Conservation (phyloP, 2,888 invertebrate genomes). For the Patella caerulea region DNA sequence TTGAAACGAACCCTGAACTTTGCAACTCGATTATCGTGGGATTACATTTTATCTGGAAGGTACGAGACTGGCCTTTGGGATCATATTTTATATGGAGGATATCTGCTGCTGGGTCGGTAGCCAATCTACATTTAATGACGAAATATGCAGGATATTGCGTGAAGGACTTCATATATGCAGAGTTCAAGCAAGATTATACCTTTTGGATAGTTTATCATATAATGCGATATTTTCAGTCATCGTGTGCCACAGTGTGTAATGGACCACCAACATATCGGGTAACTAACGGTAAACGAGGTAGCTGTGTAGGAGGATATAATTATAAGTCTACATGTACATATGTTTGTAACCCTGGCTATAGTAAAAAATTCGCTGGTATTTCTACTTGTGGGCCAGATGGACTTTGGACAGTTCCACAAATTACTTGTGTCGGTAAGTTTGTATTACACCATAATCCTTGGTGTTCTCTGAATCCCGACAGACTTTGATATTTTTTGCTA, state of each 20-base stretch:
- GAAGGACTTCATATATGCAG: too few species aligned
- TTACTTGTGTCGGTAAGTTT: not conserved
- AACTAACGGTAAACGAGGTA: not conserved
- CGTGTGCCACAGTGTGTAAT: not conserved
- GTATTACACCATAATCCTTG: too few species aligned
- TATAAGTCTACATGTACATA: not conserved
- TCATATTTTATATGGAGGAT: not conserved
- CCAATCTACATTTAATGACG: too few species aligned
- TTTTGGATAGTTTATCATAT: too few species aligned
- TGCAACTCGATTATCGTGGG: too few species aligned
- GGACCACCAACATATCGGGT: not conserved
- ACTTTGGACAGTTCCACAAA: not conserved
- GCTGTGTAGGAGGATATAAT: not conserved
- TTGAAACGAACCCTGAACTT: too few species aligned
- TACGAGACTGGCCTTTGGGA: too few species aligned
- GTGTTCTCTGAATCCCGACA: too few species aligned
- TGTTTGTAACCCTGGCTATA: not conserved
- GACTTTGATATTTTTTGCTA: too few species aligned
- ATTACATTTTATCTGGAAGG: too few species aligned
- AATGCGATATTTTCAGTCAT: not conserved
- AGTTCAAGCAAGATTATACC: too few species aligned
- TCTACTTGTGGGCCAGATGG: constrained; percentile 5
- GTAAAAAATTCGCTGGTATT: not conserved
- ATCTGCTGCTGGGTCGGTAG: not conserved
- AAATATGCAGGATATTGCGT: too few species aligned